Evolutionary conservation across 2,888 invertebrate genomes (phyloP), one percentile per base, ranked within the genome.

Genomic region (Drosophila austrosaltans): DNA sequence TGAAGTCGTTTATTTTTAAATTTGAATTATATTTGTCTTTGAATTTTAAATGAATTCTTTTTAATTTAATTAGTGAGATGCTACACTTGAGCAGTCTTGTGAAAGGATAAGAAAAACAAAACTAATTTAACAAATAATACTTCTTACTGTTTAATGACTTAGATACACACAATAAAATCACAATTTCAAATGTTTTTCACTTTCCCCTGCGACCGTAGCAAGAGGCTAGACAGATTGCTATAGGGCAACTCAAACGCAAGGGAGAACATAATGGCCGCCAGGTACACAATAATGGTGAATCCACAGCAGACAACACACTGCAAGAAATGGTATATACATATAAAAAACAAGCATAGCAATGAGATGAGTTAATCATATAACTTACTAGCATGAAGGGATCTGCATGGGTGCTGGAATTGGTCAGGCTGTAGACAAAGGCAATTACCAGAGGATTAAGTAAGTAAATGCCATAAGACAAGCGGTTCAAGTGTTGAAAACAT

Each of bases 391-490:
- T 88, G 12, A 92, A 69, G 8, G 91, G 92, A 86, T 93, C 92
- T 25, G 90, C 90, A 70, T 91, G 90, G 1, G 90, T 90, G 57
- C 92, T 91, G 3, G 88, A 79, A 20, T 78, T 91, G 4, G 91
- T 90, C 60, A 91, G 75, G 16, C 92, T 90, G 63, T 90, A 93
- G 12, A 94, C 82, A 30, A 94, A 90, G 61, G 91, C 91, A 71
- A 94, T 93, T 2, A 94, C 79, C 36, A 94, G 82, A 0, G 95
- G 94, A 92, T 95, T 94, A 20, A 94, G 70, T 16, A 95, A 91
- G 86, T 95, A 95, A 53, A 94, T 93, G 56, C 93, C 93, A 81
- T 94, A 94, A 0, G 94, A 93, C 48, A 94, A 79, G 72, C 94
- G 93, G 80, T 94, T 94, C 1, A 94, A 39, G 57, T 92, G 93